A percentile compares a stretch with the other conserved stretches of the same genome.
phyloP scores from a whole-genome alignment of 2,113 vertebrate genomes.

The Corythoichthys intestinalis region DNA sequence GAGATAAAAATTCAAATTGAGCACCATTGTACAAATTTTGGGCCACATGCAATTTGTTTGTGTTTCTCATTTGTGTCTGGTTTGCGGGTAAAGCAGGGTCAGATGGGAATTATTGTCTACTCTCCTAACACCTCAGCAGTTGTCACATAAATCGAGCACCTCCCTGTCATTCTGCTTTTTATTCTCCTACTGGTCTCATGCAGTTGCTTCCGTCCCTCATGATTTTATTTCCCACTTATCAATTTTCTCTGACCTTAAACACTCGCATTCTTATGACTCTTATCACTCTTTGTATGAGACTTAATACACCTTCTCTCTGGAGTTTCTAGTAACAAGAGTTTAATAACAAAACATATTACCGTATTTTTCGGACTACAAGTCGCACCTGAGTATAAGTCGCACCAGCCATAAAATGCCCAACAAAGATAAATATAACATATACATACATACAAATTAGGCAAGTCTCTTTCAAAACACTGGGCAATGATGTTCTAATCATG shows the following conservation, averaged over 20 bases:
- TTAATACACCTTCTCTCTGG: conserved; percentile 18
- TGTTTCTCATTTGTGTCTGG: conserved; percentile 55
- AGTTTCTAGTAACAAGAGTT: conserved; percentile 15
- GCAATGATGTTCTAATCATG: no score
- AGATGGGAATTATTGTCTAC: conserved; percentile 44
- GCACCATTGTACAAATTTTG: conserved; percentile 23
- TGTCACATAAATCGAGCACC: conserved; percentile 45
- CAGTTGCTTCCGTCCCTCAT: conserved; percentile 10
- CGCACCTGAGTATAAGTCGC: no score
- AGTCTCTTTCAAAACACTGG: no score
- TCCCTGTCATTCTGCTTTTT: conserved; percentile 27
- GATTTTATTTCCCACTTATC: conserved; percentile 13
- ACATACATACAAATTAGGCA: no score
- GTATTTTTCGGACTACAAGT: no score
- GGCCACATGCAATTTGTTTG: conserved; percentile 43
- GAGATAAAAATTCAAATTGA: conserved; percentile 37
- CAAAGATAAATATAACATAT: no score
- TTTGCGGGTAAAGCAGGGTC: conserved; percentile 40
- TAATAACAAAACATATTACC: conserved; percentile 9
- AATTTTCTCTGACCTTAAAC: conserved; percentile 7
- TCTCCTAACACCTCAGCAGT: conserved; percentile 14
- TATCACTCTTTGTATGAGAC: not conserved
- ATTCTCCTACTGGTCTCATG: conserved; percentile 31
- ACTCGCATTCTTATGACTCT: conserved; percentile 1
- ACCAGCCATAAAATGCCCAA: no score